A percentile compares a stretch with the other conserved stretches of the same genome.
These are phyloP conservation scores for Volucella zonaria DNA, from an alignment of 2,888 invertebrate species.

Conservation along the genomic window DNA sequence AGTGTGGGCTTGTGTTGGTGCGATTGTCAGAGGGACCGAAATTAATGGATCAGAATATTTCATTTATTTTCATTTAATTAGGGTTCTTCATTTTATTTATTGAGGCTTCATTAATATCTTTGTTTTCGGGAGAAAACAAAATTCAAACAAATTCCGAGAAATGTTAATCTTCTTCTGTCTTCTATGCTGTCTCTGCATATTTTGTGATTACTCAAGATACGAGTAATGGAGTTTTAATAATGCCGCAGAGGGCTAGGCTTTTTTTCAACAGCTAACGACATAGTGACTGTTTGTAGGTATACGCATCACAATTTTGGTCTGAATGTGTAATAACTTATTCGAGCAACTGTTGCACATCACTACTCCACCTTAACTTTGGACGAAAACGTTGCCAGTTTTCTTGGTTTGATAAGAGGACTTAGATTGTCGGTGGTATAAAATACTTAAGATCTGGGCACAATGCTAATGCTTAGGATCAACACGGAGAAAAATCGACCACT, in stretches of 20 bases:
- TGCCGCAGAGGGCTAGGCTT: constrained; percentile 24
- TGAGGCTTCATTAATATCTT: constrained; percentile 73
- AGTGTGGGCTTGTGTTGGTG: constrained; percentile 13
- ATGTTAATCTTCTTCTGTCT: constrained; percentile 40
- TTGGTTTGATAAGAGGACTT: too few species aligned
- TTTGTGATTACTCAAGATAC: neutral
- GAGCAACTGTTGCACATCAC: too few species aligned
- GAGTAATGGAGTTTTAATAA: constrained; percentile 68
- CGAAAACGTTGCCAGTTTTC: too few species aligned
- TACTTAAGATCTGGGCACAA: too few species aligned
- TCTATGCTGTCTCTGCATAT: constrained; percentile 2
- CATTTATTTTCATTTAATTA: constrained; percentile 74
- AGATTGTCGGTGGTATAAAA: too few species aligned
- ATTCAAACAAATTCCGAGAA: constrained; percentile 58
- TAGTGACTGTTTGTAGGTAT: neutral
- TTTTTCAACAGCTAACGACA: neutral
- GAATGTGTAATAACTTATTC: too few species aligned
- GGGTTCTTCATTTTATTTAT: constrained; percentile 73
- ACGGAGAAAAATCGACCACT: too few species aligned
- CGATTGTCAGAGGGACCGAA: constrained; percentile 37
- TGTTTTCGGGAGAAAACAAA: constrained; percentile 56
- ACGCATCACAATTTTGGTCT: too few species aligned
- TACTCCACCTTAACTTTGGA: too few species aligned
- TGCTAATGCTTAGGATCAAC: too few species aligned
- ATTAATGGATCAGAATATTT: constrained; percentile 73